Evolutionary conservation across 2,113 vertebrate species (phyloP), one percentile per base, ranked within the genome.

Genomic region (Caranx ignobilis): DNA sequence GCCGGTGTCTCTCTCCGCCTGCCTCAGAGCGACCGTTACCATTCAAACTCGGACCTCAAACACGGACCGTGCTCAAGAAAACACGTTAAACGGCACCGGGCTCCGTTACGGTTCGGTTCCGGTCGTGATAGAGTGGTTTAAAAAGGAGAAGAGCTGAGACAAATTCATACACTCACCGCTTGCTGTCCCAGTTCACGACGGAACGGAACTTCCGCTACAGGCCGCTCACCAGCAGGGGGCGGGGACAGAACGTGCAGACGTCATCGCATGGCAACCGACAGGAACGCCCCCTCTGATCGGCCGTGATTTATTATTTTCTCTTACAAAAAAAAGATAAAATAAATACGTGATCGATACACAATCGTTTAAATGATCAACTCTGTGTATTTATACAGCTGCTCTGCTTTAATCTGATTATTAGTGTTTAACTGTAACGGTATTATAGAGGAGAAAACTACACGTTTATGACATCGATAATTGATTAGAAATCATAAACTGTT

Each of bases 191-290:
- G 92, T 92, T 95, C 93, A 89, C 90, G 63, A 84, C 70, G 70
- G 74, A 93, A 86, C 94, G 90, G 93, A 92, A 95, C 92, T 95
- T 95, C 94, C 95, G 94, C 85, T 90, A 83, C 83, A 89, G 80
- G 74, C 86, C 31, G 81, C 81, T 88, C 87, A 91, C 57, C 73
- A 56, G 88, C 80, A 81, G 83, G 74, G 82, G 93, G 91, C 83
- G 91, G 85, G 77, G 64, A 4, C 43, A 41, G 1, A 0, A 1
- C 68, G 19, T 13, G 0, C 16, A 31, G 77, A 93, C 70, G 91
- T 90, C 91, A 88, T 3, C 19, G 3, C 61, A 34, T 37, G 54
- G 77, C 87, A 87, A 68, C 32, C 13, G 15, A 11, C 11, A 48
- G 26, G 7, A 2, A 32, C 63, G 63, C 61, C 62, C 21, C 60